Percentiles rank a stretch among this genome's conserved stretches.
Evolutionary conservation across 2,797 vertebrate species (phyloP).

Genomic region (Clangula hyemalis): DNA sequence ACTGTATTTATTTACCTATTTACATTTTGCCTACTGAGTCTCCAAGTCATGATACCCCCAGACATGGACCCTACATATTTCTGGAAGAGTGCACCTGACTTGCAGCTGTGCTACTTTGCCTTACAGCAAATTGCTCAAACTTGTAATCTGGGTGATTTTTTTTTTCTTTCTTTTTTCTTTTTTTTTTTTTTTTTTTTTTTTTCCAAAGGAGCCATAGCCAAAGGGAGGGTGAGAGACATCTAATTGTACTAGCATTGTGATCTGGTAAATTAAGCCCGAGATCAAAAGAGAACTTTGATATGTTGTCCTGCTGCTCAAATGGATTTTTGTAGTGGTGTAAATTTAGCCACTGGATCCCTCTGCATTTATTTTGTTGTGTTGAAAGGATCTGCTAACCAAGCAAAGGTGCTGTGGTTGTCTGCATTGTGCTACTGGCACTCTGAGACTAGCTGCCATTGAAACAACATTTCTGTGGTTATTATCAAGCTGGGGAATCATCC

Average conservation of each 20-base stretch:
- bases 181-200: neutral
- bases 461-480: neutral
- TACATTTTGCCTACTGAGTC: neutral
- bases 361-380: neutral
- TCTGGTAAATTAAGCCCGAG: neutral
- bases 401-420: neutral
- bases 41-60: neutral
- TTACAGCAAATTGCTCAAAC: neutral
- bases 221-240: neutral
- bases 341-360: neutral
- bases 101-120: neutral
- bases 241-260: neutral
- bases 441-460: neutral
- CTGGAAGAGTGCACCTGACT: neutral
- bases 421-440: neutral
- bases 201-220: neutral
- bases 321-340: neutral
- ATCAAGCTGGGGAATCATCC: neutral
- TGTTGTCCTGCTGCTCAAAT: neutral
- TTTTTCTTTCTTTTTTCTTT: neutral
- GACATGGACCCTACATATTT: neutral
- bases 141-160: neutral
- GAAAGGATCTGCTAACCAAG: neutral
- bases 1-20: neutral
- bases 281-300: neutral